Conservation (phyloP, 2,888 invertebrate species). For the Agelastica alni region DNA sequence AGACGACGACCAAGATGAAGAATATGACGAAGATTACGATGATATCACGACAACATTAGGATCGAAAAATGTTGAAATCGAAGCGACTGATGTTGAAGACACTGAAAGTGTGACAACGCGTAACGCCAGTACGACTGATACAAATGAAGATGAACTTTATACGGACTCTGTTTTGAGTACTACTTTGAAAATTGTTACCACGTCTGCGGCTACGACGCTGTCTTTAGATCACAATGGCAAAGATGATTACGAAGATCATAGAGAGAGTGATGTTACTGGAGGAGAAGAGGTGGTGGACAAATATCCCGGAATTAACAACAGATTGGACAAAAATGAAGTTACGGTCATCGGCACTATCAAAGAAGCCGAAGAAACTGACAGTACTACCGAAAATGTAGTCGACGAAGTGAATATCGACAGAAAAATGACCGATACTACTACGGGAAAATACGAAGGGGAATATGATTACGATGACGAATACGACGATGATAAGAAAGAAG, state of each 20-base stretch:
- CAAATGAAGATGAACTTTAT: no score
- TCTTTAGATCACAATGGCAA: no score
- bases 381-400: neutral
- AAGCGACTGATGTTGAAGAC: neutral
- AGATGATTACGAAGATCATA: no score
- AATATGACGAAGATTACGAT: slow-evolving; percentile 29
- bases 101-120: no score
- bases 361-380: no score
- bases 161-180: slow-evolving; percentile 1
- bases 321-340: no score
- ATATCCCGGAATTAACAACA: no score
- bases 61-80: neutral
- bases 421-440: neutral
- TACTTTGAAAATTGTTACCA: neutral
- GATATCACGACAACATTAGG: slow-evolving; percentile 18
- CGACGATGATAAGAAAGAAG: slow-evolving; percentile 24
- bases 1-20: slow-evolving; percentile 24
- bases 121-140: no score
- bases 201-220: no score
- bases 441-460: slow-evolving; percentile 3
- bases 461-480: slow-evolving; percentile 11
- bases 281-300: no score
- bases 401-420: neutral
- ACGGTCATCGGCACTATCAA: no score
- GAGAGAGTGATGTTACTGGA: no score